phyloP scores from a whole-genome alignment of 2,113 vertebrate genomes.

The Rallus limicola region DNA sequence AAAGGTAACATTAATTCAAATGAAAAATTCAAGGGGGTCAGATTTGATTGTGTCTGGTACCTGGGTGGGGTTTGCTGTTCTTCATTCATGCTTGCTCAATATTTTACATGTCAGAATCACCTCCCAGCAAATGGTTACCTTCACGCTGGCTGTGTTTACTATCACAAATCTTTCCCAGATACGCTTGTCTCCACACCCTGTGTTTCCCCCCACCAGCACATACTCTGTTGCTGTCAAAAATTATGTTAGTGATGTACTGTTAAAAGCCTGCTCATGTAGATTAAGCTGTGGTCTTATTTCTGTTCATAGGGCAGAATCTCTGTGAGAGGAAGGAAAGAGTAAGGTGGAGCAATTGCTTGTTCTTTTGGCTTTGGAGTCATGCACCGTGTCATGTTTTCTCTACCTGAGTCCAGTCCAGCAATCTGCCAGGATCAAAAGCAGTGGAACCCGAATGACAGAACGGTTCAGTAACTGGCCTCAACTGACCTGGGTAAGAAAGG shows the following conservation, averaged over 20 bases:
- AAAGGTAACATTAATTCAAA: slow-evolving; percentile 47
- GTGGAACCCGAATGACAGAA: neutral
- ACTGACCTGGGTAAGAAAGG: neutral
- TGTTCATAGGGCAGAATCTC: neutral
- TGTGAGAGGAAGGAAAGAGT: neutral
- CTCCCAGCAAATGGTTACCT: slow-evolving; percentile 32
- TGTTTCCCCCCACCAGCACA: neutral
- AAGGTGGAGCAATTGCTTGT: neutral
- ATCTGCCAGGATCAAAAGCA: neutral
- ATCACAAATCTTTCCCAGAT: neutral
- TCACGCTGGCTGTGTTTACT: slow-evolving; percentile 19
- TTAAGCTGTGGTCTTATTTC: neutral
- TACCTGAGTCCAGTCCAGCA: neutral
- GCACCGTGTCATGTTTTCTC: neutral
- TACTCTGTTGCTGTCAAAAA: neutral
- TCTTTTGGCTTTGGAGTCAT: neutral
- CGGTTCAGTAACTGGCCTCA: neutral
- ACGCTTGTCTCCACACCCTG: neutral
- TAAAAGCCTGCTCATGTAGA: neutral
- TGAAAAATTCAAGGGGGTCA: slow-evolving; percentile 34
- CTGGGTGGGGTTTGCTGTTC: neutral
- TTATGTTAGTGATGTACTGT: neutral
- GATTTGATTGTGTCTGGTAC: neutral
- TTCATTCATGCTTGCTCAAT: neutral
- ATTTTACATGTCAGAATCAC: neutral